phyloP scores from a whole-genome alignment of 1,140 invertebrate species.

The Drosophila prosaltans region DNA sequence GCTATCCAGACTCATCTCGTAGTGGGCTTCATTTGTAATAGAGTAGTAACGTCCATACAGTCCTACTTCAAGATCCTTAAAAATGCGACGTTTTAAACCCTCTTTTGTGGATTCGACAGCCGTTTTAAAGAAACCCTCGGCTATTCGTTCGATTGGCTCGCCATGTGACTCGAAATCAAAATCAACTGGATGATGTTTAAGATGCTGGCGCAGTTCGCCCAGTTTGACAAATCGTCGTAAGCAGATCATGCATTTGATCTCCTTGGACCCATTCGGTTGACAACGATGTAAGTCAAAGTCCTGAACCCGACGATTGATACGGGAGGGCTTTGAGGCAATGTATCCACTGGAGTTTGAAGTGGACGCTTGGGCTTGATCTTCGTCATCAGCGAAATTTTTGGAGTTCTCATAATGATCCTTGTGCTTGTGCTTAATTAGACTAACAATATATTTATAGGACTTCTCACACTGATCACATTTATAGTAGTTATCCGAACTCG shows the following conservation, averaged over 20 bases:
- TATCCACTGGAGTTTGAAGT: slow-evolving; percentile 24
- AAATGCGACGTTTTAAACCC: slow-evolving; percentile 53
- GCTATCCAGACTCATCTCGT: slow-evolving; percentile 69
- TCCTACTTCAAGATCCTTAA: slow-evolving; percentile 53
- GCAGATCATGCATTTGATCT: slow-evolving; percentile 71
- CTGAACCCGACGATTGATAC: slow-evolving; percentile 60
- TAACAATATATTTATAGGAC: slow-evolving; percentile 65
- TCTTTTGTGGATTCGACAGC: slow-evolving; percentile 60
- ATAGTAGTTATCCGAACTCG: slow-evolving; percentile 56
- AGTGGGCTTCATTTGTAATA: slow-evolving; percentile 67
- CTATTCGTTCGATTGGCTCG: slow-evolving; percentile 64
- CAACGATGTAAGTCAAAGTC: slow-evolving; percentile 61
- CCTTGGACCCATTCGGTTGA: slow-evolving; percentile 64
- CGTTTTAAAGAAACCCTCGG: slow-evolving; percentile 68
- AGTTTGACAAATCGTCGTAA: slow-evolving; percentile 54
- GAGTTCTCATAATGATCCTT: slow-evolving; percentile 39
- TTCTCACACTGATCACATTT: slow-evolving; percentile 66
- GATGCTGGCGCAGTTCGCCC: slow-evolving; percentile 55
- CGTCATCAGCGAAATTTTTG: slow-evolving; percentile 35
- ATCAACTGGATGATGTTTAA: slow-evolving; percentile 49
- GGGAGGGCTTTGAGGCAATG: slow-evolving; percentile 34
- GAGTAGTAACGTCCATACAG: slow-evolving; percentile 65
- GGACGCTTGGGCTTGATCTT: slow-evolving; percentile 32
- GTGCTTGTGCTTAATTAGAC: slow-evolving; percentile 69
- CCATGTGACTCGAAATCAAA: slow-evolving; percentile 59